Evolutionary conservation across 2,888 invertebrate genomes (phyloP).

Genomic region (Panopea generosa): DNA sequence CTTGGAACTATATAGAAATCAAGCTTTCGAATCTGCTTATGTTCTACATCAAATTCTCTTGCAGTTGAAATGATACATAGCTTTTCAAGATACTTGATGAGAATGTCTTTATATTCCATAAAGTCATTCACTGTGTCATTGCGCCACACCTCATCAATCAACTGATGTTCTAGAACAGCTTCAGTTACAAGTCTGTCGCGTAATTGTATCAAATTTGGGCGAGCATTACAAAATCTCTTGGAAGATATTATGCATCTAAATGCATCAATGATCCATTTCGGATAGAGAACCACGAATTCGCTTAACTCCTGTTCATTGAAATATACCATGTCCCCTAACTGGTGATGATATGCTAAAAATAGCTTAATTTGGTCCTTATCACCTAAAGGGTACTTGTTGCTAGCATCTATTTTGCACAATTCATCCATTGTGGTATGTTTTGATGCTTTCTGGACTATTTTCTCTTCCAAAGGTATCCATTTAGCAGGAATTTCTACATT

Average conservation of each 20-base stretch:
- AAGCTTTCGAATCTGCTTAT: neutral
- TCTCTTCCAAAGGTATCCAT: constrained; percentile 35
- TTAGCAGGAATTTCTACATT: constrained; percentile 18
- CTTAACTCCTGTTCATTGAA: constrained; percentile 27
- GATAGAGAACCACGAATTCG: constrained; percentile 24
- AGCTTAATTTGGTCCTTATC: constrained; percentile 20
- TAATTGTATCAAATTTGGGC: neutral
- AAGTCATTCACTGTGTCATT: constrained; percentile 12
- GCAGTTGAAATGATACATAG: constrained; percentile 23
- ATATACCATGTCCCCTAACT: constrained; percentile 24
- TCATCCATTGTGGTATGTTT: constrained; percentile 17
- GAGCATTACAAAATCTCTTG: constrained; percentile 20
- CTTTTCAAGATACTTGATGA: constrained; percentile 18
- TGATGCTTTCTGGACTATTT: neutral
- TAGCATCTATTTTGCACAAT: constrained; percentile 5
- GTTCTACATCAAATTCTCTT: constrained; percentile 6
- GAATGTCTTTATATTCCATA: constrained; percentile 13
- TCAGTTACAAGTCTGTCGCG: constrained; percentile 9
- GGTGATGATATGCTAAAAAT: constrained; percentile 33
- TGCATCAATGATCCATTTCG: constrained; percentile 34
- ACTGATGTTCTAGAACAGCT: constrained; percentile 8
- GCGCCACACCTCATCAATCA: constrained; percentile 26
- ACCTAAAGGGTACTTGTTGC: neutral
- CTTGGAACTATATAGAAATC: constrained; percentile 29
- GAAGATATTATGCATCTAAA: constrained; percentile 40